These are phyloP conservation scores for Acropternis orthonyx DNA, from an alignment of 2,797 vertebrate species.

Conservation along the genomic window DNA sequence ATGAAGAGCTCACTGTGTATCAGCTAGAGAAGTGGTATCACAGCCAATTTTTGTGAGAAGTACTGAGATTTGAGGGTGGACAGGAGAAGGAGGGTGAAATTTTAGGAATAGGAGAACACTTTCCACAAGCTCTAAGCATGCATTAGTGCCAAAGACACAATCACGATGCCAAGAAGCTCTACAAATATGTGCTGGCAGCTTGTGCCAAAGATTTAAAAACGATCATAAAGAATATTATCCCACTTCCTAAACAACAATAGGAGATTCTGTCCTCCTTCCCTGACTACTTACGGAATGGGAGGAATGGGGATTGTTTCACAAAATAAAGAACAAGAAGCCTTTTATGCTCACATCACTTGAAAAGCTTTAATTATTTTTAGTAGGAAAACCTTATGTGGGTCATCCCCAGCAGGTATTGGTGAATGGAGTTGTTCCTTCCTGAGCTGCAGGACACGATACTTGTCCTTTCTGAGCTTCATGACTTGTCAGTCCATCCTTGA, in stretches of 20 bases:
- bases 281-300: not conserved
- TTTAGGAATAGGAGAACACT: not conserved
- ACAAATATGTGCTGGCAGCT: not conserved
- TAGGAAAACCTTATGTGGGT: not conserved
- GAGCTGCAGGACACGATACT: not conserved
- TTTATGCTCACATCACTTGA: not conserved
- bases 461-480: not conserved
- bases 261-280: not conserved
- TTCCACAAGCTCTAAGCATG: not conserved
- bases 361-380: not conserved
- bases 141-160: not conserved
- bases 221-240: not conserved
- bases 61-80: conserved; percentile 29
- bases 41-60: conserved; percentile 22
- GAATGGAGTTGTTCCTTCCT: not conserved
- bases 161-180: not conserved
- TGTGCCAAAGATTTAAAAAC: not conserved
- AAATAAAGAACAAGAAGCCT: not conserved
- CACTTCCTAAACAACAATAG: not conserved
- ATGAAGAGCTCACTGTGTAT: not conserved
- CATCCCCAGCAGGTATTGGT: not conserved
- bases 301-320: not conserved
- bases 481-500: not conserved
- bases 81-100: conserved; percentile 40
- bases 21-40: not conserved